Conservation (phyloP, 2,797 vertebrate species). For the Triplophysa yarkandensis region DNA sequence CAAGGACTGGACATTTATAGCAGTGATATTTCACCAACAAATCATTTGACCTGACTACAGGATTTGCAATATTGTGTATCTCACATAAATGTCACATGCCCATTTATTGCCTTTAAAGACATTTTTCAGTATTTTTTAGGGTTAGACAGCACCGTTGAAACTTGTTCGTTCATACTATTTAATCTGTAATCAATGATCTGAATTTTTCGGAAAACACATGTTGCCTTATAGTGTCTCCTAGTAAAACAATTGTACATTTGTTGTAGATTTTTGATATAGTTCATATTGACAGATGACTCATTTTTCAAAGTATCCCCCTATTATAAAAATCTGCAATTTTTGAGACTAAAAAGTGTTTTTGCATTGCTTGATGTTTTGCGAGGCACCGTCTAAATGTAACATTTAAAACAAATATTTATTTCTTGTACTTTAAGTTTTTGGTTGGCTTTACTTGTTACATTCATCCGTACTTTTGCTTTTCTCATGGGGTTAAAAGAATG, state of each 20-base stretch:
- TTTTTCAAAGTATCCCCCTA: not conserved
- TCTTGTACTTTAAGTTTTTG: slow-evolving; percentile 18
- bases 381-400: not conserved
- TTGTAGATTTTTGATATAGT: slow-evolving; percentile 44
- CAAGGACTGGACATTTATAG: too few relatives aligned
- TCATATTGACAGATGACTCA: not conserved
- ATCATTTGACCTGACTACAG: not conserved
- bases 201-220: slow-evolving; percentile 7
- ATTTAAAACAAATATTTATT: slow-evolving; percentile 47
- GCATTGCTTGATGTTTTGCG: slow-evolving; percentile 2
- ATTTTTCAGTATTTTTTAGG: not conserved
- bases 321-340: not conserved
- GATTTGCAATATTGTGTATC: not conserved
- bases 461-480: slow-evolving; percentile 25
- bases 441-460: not conserved
- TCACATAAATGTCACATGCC: not conserved
- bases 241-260: slow-evolving; percentile 44
- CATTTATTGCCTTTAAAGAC: not conserved
- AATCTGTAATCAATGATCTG: not conserved
- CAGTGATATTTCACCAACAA: too few relatives aligned
- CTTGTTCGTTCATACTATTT: too few relatives aligned
- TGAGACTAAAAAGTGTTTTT: not conserved
- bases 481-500: not conserved
- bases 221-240: slow-evolving; percentile 30
- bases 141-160: not conserved